phyloP scores from a whole-genome alignment of 2,888 invertebrate species.

The Neoaliturus tenellus region DNA sequence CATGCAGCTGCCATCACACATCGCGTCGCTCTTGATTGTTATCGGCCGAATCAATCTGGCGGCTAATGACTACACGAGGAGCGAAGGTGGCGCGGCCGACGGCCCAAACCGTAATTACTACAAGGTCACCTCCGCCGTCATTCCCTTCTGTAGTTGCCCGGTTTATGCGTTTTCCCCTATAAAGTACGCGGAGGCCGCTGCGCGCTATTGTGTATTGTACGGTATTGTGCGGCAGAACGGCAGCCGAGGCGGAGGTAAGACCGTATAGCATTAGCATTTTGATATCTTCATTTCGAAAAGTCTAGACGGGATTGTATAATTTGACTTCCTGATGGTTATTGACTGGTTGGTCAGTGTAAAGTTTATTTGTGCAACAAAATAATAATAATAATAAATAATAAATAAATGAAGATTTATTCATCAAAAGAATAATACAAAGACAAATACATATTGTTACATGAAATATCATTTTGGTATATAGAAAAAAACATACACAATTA shows the following conservation, averaged over 20 bases:
- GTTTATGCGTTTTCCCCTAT: conserved; percentile 46
- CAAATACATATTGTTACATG: no score
- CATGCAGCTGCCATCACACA: no score
- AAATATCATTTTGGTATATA: no score
- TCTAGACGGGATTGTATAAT: neutral
- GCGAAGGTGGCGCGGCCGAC: conserved; percentile 10
- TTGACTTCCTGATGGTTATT: no score
- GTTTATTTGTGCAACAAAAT: no score
- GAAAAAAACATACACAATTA: no score
- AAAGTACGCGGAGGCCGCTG: neutral
- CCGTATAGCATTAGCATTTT: neutral
- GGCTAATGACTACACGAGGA: neutral
- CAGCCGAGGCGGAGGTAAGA: neutral
- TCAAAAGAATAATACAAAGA: no score
- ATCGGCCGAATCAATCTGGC: conserved; percentile 7
- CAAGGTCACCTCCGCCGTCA: neutral
- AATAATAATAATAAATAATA: no score
- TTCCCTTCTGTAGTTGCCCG: conserved; percentile 3
- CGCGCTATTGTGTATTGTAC: neutral
- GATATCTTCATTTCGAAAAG: neutral
- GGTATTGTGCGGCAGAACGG: neutral
- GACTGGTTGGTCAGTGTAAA: no score
- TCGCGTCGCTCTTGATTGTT: neutral
- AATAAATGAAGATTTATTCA: no score
- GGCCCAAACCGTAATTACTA: conserved; percentile 4